Conservation (phyloP, 1,140 invertebrate species). For the Scylla paramamosain region DNA sequence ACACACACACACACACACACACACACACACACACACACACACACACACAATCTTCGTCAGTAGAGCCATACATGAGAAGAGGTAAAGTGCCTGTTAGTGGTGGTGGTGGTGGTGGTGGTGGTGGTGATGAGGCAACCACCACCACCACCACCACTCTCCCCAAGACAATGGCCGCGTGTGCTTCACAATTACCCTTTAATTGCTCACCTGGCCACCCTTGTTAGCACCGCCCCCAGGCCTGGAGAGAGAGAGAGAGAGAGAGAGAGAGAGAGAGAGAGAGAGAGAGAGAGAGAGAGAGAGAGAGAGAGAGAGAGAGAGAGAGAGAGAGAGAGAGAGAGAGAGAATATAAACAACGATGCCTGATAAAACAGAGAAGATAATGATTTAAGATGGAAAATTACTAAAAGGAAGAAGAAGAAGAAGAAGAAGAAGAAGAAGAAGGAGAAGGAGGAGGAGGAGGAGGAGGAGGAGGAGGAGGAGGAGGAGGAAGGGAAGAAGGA, state of each 20-base stretch:
- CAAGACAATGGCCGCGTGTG: slow-evolving; percentile 35
- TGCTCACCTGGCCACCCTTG: slow-evolving; percentile 33
- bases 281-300: slow-evolving; percentile 39
- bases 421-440: too few species aligned
- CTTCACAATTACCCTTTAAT: slow-evolving; percentile 54
- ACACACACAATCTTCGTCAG: too few species aligned
- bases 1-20: not conserved
- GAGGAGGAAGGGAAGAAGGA: too few species aligned
- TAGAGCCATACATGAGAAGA: not conserved
- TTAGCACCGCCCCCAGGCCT: not conserved
- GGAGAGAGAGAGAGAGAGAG: slow-evolving; percentile 37
- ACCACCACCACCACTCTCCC: slow-evolving; percentile 16
- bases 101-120: too few species aligned
- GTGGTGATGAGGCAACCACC: not conserved
- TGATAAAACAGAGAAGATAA: too few species aligned
- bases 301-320: slow-evolving; percentile 43
- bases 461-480: too few species aligned
- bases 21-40: too few species aligned
- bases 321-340: slow-evolving; percentile 43
- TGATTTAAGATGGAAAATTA: too few species aligned
- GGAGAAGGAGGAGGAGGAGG: too few species aligned
- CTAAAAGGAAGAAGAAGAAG: too few species aligned
- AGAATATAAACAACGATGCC: not conserved
- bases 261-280: slow-evolving; percentile 43
- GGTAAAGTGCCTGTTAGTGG: not conserved